A percentile compares a stretch with the other conserved stretches of the same genome.
Conservation (phyloP, 1,140 invertebrate species). For the Oryctes rhinoceros region DNA sequence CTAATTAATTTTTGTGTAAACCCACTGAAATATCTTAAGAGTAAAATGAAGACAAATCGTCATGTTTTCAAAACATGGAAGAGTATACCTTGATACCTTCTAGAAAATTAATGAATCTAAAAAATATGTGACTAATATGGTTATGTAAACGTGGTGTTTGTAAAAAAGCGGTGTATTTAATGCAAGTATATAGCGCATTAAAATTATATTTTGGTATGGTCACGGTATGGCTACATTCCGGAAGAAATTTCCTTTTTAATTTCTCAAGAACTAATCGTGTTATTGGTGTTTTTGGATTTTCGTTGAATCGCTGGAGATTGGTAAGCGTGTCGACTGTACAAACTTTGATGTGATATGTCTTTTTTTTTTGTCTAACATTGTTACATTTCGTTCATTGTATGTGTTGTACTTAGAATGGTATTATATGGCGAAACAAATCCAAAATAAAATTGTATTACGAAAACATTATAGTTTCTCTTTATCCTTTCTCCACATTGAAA, state of each 20-base stretch:
- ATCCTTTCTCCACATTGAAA: not conserved
- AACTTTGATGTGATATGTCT: conserved; percentile 3
- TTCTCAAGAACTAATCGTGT: not conserved
- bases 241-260: not conserved
- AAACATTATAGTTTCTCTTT: not conserved
- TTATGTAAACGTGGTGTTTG: no score
- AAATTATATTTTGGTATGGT: not conserved
- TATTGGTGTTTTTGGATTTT: not conserved
- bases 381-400: not conserved
- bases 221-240: not conserved
- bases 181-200: no score
- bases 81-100: no score
- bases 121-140: no score
- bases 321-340: not conserved
- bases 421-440: no score
- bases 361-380: not conserved
- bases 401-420: not conserved
- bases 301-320: not conserved
- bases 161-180: no score
- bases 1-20: no score
- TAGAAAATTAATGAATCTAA: no score
- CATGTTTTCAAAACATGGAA: no score
- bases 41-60: no score
- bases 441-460: not conserved
- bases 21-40: no score